phyloP scores from a whole-genome alignment of 2,113 vertebrate genomes.

The Todiramphus chloris region DNA sequence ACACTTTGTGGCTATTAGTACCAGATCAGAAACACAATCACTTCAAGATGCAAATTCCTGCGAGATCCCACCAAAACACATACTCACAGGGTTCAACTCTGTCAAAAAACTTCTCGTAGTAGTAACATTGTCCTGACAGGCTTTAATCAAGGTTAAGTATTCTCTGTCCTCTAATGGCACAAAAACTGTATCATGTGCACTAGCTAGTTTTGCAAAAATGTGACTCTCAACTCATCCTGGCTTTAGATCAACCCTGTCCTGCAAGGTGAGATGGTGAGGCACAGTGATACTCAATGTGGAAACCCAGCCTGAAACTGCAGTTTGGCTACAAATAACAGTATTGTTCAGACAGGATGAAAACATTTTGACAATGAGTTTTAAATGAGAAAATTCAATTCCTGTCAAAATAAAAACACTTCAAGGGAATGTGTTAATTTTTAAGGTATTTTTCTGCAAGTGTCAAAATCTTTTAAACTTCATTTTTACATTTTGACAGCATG shows the following conservation, averaged over 20 bases:
- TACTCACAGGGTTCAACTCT: background rate
- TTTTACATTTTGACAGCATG: background rate
- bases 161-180: background rate
- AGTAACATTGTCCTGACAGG: background rate
- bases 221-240: background rate
- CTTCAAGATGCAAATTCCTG: background rate
- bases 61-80: background rate
- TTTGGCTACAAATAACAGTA: background rate
- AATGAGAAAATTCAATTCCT: background rate
- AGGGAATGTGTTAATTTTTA: background rate
- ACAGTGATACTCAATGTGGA: background rate
- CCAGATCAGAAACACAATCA: background rate
- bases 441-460: background rate
- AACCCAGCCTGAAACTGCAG: background rate
- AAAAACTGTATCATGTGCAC: background rate
- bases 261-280: background rate
- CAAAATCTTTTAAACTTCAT: background rate
- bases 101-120: background rate
- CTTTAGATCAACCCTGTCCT: background rate
- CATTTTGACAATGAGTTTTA: conserved; percentile 20
- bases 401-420: background rate
- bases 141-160: background rate
- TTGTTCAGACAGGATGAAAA: background rate
- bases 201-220: background rate
- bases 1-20: background rate